Base-by-base conservation (phyloP, 2,113 vertebrate genomes). In the Dipodomys ordii region DNA sequence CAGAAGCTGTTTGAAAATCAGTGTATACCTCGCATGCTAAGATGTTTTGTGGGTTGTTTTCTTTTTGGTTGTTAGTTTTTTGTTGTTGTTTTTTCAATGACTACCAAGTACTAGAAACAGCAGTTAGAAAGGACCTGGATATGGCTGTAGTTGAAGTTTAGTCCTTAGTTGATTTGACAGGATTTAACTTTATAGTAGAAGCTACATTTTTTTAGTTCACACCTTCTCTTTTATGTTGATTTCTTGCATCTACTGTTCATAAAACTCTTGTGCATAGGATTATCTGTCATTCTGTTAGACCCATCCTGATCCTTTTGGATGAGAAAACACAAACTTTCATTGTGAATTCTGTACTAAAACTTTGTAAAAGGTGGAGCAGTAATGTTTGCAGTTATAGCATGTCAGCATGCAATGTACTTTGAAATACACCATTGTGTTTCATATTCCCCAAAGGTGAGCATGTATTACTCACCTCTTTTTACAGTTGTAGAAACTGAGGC, bases 401-500 rank as follows among this genome's bases (percentile, higher is more conserved):
- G 12, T 80, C 64, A 72, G 3, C 87, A 86, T 88, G 25, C 22
- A 96, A 72, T 83, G 35, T 64, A 78, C 25, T 80, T 67, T 91
- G 39, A 94, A 86, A 90, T 78, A 39, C 4, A 12, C 20, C 23
- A 28, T 62, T 83, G 2, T 13, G 72, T 62, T 92, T 83, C 64
- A 18, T 32, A 5, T 12, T 79, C 18, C 44, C 22, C 13, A 30
- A 87, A 84, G 13, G 1, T 86, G 49, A 23, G 53, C 16, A 18
- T 4, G 15, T 69, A 27, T 28, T 69, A 65, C 39, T 90, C 62
- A 25, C 39, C 25, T 86, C 22, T 39, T 88, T 90, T 49, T 28
- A 87, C 25, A 62, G 4, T 83, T 76, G 83, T 94, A 60, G 60
- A 91, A 95, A 92, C 32, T 60, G 39, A 83, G 72, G 27, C 53